Conservation (phyloP, 2,113 vertebrate species). For the Triplophysa dalaica region DNA sequence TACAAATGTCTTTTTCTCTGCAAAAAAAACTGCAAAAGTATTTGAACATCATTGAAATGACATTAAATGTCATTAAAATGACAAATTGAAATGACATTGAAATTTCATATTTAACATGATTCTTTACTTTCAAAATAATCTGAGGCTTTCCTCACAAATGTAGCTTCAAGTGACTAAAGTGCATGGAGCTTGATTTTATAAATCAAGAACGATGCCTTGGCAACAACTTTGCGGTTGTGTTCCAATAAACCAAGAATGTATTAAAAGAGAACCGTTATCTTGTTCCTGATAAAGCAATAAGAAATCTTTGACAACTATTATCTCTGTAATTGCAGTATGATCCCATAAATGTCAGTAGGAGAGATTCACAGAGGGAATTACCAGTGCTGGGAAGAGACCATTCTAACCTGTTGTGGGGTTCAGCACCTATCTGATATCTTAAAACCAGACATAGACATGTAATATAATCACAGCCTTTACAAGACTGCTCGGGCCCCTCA, state of each 20-base stretch:
- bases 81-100: too few species aligned
- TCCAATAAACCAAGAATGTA: neutral
- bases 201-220: neutral
- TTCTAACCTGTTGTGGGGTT: constrained; percentile 3
- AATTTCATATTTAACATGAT: too few species aligned
- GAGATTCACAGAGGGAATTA: constrained; percentile 17
- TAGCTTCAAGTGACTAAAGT: too few species aligned
- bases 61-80: too few species aligned
- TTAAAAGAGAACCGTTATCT: neutral
- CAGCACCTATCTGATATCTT: neutral
- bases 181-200: too few species aligned
- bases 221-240: neutral
- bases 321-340: constrained; percentile 17
- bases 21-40: too few species aligned
- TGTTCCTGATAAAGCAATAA: neutral
- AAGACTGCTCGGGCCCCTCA: neutral
- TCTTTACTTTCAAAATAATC: too few species aligned
- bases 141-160: too few species aligned
- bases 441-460: neutral
- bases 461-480: constrained; percentile 34
- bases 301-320: constrained; percentile 8
- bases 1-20: too few species aligned
- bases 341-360: constrained; percentile 4
- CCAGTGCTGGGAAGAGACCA: constrained; percentile 13
- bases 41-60: too few species aligned